Conservation (phyloP, 35 echinoderm and acorn worm species). For the Strongylocentrotus purpuratus region DNA sequence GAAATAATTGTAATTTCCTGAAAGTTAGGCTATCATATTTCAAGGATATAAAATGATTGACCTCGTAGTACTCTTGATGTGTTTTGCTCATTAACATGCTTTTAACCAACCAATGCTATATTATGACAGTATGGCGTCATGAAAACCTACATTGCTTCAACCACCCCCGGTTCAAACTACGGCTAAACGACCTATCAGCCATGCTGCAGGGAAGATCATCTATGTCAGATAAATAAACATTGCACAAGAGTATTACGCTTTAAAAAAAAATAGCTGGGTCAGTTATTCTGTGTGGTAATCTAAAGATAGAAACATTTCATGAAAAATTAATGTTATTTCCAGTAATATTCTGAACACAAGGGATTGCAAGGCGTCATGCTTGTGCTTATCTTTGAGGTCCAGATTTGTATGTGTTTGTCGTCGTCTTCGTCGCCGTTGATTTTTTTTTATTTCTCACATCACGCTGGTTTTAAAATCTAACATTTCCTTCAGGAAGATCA, state of each 20-base stretch:
- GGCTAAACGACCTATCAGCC: not conserved
- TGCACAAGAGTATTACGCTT: not conserved
- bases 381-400: not conserved
- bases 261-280: not conserved
- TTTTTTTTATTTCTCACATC: too few species aligned
- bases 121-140: not conserved
- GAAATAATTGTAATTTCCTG: not conserved
- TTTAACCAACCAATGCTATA: not conserved
- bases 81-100: constrained; percentile 10
- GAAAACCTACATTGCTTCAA: not conserved
- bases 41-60: not conserved
- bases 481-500: too few species aligned
- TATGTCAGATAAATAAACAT: constrained; percentile 9
- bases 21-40: not conserved
- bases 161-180: not conserved
- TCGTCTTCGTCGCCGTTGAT: not conserved
- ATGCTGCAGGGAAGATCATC: not conserved
- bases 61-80: not conserved
- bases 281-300: not conserved
- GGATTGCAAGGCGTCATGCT: not conserved
- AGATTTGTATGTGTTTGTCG: not conserved
- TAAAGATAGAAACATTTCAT: not conserved
- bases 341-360: too few species aligned
- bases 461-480: too few species aligned
- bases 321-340: not conserved